These are phyloP conservation scores for Macrotus californicus DNA, from an alignment of 2,113 vertebrate genomes.

Conservation along the genomic window DNA sequence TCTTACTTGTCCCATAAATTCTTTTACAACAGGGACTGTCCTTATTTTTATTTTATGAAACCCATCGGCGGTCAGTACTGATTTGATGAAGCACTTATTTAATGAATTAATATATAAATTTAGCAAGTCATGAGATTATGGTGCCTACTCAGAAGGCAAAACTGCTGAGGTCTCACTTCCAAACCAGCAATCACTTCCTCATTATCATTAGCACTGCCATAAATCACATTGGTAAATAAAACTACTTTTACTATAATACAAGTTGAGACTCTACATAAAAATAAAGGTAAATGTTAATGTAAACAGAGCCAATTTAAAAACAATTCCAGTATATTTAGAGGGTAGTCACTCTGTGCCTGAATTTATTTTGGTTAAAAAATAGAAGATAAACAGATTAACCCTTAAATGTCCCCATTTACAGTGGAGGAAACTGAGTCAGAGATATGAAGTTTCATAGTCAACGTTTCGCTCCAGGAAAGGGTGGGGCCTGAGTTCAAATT, in stretches of 20 bases:
- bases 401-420: neutral
- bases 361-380: neutral
- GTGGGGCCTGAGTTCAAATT: neutral
- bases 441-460: neutral
- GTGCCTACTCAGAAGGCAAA: neutral
- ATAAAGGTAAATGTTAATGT: neutral
- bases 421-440: neutral
- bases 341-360: neutral
- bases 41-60: neutral
- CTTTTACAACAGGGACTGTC: neutral
- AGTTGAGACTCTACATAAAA: neutral
- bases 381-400: neutral
- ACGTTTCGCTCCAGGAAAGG: neutral
- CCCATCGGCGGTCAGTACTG: neutral
- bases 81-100: neutral
- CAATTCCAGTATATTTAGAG: neutral
- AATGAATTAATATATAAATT: neutral
- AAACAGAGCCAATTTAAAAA: neutral
- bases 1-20: neutral
- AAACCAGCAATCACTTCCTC: neutral
- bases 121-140: neutral
- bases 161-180: neutral
- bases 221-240: slow-evolving; percentile 2
- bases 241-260: neutral
- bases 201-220: neutral